A percentile compares a stretch with the other conserved stretches of the same genome.
These are phyloP conservation scores for Steinernema khuongi DNA, from an alignment of 1,140 invertebrate genomes.

Conservation along the genomic window DNA sequence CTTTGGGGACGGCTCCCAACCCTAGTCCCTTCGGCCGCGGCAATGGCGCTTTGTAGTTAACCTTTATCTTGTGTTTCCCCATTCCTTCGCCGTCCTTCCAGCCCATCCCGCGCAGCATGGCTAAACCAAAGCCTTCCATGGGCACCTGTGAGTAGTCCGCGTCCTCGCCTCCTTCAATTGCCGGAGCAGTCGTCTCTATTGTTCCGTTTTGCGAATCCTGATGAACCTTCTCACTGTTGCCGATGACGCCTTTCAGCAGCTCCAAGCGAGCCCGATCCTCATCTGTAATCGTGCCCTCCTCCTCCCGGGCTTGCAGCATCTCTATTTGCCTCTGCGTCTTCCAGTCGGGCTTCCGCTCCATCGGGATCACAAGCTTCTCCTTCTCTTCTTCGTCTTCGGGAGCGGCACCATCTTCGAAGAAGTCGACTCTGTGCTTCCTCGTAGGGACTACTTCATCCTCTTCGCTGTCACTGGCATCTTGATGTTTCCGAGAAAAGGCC, in stretches of 20 bases:
- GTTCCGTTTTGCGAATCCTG: no score
- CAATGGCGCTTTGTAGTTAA: conserved; percentile 64
- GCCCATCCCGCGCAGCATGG: conserved; percentile 88
- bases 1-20: conserved; percentile 75
- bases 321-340: no score
- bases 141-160: conserved; percentile 81
- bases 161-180: conserved; percentile 27
- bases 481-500: no score
- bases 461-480: no score
- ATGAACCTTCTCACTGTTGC: no score
- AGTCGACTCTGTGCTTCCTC: neutral
- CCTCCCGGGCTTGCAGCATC: no score
- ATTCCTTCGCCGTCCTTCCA: conserved; percentile 74
- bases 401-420: neutral
- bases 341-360: neutral
- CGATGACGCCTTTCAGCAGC: no score
- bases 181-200: neutral
- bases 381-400: neutral
- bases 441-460: neutral
- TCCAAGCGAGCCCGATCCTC: no score
- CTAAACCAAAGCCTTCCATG: conserved; percentile 78
- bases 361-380: neutral
- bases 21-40: conserved; percentile 82
- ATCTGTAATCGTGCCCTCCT: no score
- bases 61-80: conserved; percentile 64